Base-by-base conservation (phyloP, 1,140 invertebrate genomes). In the Brachionus sp. region DNA sequence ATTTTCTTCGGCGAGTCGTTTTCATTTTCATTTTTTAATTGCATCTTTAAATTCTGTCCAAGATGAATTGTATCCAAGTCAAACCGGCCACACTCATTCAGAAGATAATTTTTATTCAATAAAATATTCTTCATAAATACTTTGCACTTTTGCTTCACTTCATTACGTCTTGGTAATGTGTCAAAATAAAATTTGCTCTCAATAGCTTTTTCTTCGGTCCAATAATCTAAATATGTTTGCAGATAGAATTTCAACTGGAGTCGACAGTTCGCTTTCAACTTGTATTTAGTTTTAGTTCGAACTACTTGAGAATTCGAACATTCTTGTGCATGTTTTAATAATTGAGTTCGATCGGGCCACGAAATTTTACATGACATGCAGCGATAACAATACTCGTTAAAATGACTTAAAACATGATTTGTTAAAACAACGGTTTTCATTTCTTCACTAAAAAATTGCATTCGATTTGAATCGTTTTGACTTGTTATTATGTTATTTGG, bases 331-430 rank as follows among this genome's bases (percentile, higher is more conserved):
- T 80, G 77, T 16, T 80, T 80, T 19, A 80, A 66, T 16, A 80
- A 6, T 44, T 80, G 77, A 62, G 77, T 80, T 10, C 77, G 35
- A 44, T 80, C 77, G n/a, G 77, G 77, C 77, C 77, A 80, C 5
- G 77, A 80, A 23, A 80, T 80, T 66, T 80, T 80, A 23, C 77
- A 80, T 12, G 77, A 80, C 77, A 80, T 80, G 29, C 77, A 80
- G 0, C 77, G 77, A 44, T 80, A 80, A 29, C 77, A 80, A 44
- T 80, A 80, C 12, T 80, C 77, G 29, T 80, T 80, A 19, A 80
- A 80, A 25, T 80, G 77, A 80, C 50, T 62, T 25, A 80, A 16
- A 19, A 80, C 29, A 42, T 80, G 77, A 16, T 80, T 80, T 12
- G 77, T 80, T n/a, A 80, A 29, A 1, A 80, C 77, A 3, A 80